phyloP scores from a whole-genome alignment of 2,888 invertebrate species.

The Apomyelois bistriatella region DNA sequence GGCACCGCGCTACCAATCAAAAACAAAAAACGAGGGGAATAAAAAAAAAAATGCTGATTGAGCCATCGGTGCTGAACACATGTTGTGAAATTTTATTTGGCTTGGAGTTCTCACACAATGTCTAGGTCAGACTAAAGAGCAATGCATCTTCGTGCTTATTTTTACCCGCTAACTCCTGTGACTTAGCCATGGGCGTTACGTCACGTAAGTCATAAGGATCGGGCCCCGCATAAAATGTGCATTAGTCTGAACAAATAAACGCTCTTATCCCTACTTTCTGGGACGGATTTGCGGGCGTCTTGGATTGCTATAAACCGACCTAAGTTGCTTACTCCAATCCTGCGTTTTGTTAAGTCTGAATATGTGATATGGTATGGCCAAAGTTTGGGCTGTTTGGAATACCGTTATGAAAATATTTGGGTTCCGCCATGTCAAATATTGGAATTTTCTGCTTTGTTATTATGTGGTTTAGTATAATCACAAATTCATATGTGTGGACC shows the following conservation, averaged over 20 bases:
- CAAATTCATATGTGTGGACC: too few species aligned
- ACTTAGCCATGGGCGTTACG: conserved; percentile 40
- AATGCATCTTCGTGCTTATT: too few species aligned
- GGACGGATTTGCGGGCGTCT: conserved; percentile 55
- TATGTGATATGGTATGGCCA: neutral
- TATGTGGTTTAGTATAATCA: too few species aligned
- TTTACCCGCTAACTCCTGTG: conserved; percentile 13
- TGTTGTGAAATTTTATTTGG: too few species aligned
- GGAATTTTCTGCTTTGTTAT: too few species aligned
- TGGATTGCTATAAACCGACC: conserved; percentile 40
- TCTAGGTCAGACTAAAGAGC: too few species aligned
- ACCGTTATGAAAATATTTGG: neutral
- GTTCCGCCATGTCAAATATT: too few species aligned
- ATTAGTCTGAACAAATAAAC: conserved; percentile 76
- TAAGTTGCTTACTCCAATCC: conserved; percentile 24
- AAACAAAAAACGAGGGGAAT: too few species aligned
- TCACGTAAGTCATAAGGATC: conserved; percentile 71
- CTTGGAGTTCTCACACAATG: too few species aligned
- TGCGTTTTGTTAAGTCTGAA: conserved; percentile 10
- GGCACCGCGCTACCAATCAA: too few species aligned
- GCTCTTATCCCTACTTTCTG: conserved; percentile 63
- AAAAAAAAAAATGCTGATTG: too few species aligned
- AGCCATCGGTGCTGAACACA: too few species aligned
- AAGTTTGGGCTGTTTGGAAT: neutral
- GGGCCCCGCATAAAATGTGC: conserved; percentile 73